Percentiles rank a stretch among this genome's conserved stretches.
These are phyloP conservation scores for Formicarius rufipectus DNA, from an alignment of 2,113 vertebrate genomes.

Conservation along the genomic window DNA sequence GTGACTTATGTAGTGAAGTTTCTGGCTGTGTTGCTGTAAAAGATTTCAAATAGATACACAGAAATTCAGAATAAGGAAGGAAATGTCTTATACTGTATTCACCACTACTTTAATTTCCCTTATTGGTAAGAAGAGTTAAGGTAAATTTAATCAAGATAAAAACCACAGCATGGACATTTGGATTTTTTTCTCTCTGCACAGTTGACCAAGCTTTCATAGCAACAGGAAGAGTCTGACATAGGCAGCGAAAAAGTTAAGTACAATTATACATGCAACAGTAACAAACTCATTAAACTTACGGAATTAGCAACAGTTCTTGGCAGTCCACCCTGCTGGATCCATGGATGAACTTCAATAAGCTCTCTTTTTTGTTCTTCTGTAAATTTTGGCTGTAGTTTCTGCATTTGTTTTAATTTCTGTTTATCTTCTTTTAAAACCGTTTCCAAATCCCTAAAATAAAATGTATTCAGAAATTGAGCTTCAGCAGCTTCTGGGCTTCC, in stretches of 20 bases:
- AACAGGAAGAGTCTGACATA: not conserved
- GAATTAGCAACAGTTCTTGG: constrained; percentile 83
- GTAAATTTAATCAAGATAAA: not conserved
- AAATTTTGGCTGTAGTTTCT: constrained; percentile 88
- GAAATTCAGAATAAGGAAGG: not conserved
- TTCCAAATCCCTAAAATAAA: constrained; percentile 77
- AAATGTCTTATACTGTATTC: not conserved
- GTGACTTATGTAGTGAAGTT: not conserved
- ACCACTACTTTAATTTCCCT: not conserved
- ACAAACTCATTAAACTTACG: constrained; percentile 61
- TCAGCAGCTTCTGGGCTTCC: not conserved
- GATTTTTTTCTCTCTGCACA: not conserved
- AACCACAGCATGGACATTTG: not conserved
- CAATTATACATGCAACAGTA: not conserved
- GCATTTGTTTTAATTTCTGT: constrained; percentile 85
- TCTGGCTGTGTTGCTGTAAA: not conserved
- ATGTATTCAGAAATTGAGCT: not conserved
- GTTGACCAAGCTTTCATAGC: not conserved
- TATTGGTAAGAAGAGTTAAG: not conserved
- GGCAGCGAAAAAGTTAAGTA: not conserved
- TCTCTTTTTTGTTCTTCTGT: constrained; percentile 85
- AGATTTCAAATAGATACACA: not conserved
- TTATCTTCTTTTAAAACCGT: constrained; percentile 86
- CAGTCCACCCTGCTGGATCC: constrained; percentile 85
- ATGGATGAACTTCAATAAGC: constrained; percentile 87